Base-by-base conservation (phyloP, 2,797 vertebrate species). In the Macroramphosus scolopax region DNA sequence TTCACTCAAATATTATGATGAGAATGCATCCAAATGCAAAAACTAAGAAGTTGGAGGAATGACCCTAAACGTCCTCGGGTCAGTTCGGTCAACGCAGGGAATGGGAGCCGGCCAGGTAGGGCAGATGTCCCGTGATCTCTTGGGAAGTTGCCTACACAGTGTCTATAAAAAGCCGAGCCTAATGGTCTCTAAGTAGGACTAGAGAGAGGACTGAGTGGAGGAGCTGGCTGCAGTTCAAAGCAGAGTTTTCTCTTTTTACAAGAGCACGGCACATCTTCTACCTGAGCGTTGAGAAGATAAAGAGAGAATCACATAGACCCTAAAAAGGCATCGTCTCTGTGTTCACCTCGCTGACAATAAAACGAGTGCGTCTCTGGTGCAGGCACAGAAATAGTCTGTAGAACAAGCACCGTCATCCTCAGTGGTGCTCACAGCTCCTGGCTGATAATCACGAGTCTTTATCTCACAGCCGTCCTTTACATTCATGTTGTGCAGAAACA, bases 111-210 rank as follows among this genome's bases (percentile, higher is more conserved):
- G 57, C 64, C 66, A 63, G 66, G 61, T 60, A 46, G 54, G 12
- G 33, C 26, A 43, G n/a, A 16, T 26, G 11, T 64, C 68, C 56
- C 47, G 24, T 77, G 72, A 78, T 77, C 77, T 68, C 65, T 28
- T 47, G 66, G 66, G 78, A 75, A 33, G 70, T 29, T 72, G 80
- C 71, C 71, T 59, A 70, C 64, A 79, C 68, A 39, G 49, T 1
- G 43, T 75, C 75, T 81, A 83, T 74, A 78, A 85, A 85, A 81
- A 85, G 75, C 65, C 64, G 54, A 78, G 78, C 50, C 75, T 71
- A 72, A 83, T 62, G 74, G 76, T 73, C 75, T 72, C 65, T 74
- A 72, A 75, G 68, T 72, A 74, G 77, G 70, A 85, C 55, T 60
- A 75, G 42, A 76, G 63, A 78, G 54, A 66, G 63, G 74, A 68